phyloP scores from a whole-genome alignment of 2,888 invertebrate genomes.

The Netelia melanura region DNA sequence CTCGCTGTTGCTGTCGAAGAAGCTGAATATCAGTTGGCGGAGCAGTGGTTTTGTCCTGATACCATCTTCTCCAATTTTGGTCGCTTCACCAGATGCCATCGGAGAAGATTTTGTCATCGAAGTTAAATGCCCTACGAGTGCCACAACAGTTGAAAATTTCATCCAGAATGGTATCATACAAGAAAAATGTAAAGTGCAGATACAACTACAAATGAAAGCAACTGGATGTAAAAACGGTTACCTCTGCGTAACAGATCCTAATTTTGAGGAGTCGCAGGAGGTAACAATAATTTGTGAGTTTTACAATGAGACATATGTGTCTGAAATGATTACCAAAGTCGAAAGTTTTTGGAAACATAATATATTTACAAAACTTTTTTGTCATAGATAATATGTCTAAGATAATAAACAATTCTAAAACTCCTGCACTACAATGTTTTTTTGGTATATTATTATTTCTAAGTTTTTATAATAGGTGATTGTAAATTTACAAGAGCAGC shows the following conservation, averaged over 20 bases:
- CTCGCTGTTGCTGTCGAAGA: no score
- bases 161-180: no score
- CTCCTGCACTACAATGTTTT: no score
- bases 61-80: conserved; percentile 63
- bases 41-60: conserved; percentile 27
- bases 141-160: conserved; percentile 46
- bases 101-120: conserved; percentile 70
- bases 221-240: conserved; percentile 62
- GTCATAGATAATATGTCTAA: not conserved
- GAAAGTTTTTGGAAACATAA: conserved; percentile 67
- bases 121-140: conserved; percentile 73
- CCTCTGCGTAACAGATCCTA: conserved; percentile 72
- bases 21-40: no score
- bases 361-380: conserved; percentile 62
- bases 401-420: no score
- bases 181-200: no score
- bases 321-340: conserved; percentile 59
- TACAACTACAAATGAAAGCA: conserved; percentile 21
- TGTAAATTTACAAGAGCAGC: no score
- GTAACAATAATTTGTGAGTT: conserved; percentile 47
- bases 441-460: no score
- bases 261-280: conserved; percentile 66
- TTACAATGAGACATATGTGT: conserved; percentile 55
- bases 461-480: no score
- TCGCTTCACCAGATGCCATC: conserved; percentile 73